Evolutionary conservation across 2,113 vertebrate species (phyloP).

Genomic region (Pongo pygmaeus): DNA sequence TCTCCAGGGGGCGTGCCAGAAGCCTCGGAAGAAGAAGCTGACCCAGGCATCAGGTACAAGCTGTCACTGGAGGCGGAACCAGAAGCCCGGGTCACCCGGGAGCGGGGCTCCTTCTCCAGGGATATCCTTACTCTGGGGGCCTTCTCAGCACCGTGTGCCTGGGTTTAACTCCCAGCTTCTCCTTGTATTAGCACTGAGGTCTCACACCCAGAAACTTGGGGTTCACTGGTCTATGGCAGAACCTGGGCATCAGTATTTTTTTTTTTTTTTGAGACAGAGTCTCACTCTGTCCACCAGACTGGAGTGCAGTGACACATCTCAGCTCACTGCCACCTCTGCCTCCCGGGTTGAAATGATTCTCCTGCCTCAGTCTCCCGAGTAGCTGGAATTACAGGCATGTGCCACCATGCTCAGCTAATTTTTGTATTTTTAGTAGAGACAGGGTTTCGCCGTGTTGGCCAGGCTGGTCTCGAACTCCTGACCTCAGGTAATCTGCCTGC

Average conservation of each 20-base stretch:
- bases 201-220: not conserved
- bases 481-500: not conserved
- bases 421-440: not conserved
- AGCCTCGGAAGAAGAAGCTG: slow-evolving; percentile 68
- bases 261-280: no score
- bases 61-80: not conserved
- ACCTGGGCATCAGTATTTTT: not conserved
- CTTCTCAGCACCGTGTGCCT: not conserved
- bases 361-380: not conserved
- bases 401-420: not conserved
- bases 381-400: not conserved
- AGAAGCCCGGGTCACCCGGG: not conserved
- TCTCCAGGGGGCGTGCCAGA: slow-evolving; percentile 25
- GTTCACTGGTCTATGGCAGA: not conserved
- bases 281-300: no score
- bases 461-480: not conserved
- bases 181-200: not conserved
- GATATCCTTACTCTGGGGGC: rapidly evolving
- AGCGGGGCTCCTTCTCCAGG: not conserved
- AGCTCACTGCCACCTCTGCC: no score
- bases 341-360: no score
- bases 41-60: slow-evolving; percentile 46
- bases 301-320: no score
- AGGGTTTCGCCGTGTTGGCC: not conserved
- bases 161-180: not conserved